Evolutionary conservation across 2,113 vertebrate species (phyloP).

Genomic region (Charadrius vociferus): DNA sequence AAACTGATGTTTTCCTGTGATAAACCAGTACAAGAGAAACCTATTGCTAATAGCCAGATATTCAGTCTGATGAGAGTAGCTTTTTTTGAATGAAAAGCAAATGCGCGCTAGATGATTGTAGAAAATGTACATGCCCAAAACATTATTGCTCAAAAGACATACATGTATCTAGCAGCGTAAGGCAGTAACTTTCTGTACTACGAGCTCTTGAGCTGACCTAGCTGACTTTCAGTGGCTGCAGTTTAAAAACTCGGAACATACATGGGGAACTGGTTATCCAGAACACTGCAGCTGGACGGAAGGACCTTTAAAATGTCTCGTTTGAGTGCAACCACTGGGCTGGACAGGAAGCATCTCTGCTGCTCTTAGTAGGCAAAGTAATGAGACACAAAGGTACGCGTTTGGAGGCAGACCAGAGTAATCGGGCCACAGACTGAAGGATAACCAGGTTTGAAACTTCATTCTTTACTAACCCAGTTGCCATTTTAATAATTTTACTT

Average conservation of each 20-base stretch:
- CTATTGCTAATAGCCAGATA: not conserved
- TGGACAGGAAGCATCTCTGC: not conserved
- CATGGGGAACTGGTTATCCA: not conserved
- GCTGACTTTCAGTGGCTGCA: not conserved
- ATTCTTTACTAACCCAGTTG: not conserved
- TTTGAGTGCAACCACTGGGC: accelerated
- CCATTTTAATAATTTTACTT: not conserved
- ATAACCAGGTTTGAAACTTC: not conserved
- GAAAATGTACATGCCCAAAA: not conserved
- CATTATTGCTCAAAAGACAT: not conserved
- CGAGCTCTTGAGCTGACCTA: not conserved
- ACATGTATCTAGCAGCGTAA: accelerated
- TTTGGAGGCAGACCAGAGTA: not conserved
- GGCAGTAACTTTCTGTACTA: not conserved
- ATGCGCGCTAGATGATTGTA: no score
- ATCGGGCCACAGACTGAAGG: accelerated
- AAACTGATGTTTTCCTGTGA: not conserved
- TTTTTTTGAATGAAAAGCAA: not conserved
- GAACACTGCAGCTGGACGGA: not conserved
- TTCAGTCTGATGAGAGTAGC: no score
- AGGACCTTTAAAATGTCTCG: not conserved
- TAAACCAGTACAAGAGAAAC: not conserved
- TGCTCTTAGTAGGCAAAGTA: not conserved
- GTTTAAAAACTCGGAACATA: not conserved
- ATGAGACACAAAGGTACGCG: accelerated